Conservation (phyloP, 2,113 vertebrate species). For the Callospermophilus lateralis region DNA sequence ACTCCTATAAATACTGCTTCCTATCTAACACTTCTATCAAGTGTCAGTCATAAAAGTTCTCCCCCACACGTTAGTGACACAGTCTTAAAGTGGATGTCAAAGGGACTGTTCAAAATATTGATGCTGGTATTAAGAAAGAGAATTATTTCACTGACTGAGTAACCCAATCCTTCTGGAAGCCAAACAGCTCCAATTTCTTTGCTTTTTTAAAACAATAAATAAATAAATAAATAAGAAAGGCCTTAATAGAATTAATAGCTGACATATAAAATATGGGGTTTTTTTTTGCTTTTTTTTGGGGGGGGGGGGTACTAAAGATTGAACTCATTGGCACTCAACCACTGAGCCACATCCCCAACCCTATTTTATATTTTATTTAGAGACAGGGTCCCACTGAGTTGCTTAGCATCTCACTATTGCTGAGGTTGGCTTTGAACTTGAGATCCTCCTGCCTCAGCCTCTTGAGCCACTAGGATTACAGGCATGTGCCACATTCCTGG, state of each 20-base stretch:
- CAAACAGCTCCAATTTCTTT: background rate
- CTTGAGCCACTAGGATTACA: no score
- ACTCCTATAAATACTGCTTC: background rate
- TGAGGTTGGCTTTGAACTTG: no score
- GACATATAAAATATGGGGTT: background rate
- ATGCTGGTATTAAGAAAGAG: background rate
- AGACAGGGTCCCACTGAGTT: no score
- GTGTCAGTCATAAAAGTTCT: background rate
- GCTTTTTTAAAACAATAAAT: slow-evolving; percentile 34
- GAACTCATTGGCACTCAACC: no score
- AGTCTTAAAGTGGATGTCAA: background rate
- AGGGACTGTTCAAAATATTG: background rate
- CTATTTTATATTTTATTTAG: no score
- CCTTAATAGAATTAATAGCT: background rate
- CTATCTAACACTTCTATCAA: background rate
- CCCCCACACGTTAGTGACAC: no score
- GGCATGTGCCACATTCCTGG: no score
- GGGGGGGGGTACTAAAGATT: no score
- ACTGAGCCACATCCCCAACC: no score
- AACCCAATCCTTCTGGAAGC: background rate
- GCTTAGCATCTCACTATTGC: no score
- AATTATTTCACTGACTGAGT: background rate
- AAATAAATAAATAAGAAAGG: background rate
- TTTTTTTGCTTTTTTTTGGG: no score
- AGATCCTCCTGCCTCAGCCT: no score